phyloP scores from a whole-genome alignment of 2,797 vertebrate genomes.

The Falco concolor region DNA sequence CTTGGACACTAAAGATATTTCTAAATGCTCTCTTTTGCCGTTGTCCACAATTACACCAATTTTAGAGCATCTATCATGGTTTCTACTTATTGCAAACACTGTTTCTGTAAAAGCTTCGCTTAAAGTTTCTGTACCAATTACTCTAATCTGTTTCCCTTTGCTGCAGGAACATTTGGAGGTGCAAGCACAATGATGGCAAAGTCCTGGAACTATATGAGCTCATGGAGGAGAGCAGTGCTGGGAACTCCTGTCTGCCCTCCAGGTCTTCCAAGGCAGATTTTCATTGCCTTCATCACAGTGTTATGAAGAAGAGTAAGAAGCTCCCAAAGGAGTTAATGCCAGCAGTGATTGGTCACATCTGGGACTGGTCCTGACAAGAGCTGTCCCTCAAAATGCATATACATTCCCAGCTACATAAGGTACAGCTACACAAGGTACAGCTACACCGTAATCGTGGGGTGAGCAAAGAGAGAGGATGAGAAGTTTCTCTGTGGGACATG shows the following conservation, averaged over 20 bases:
- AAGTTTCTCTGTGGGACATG: not conserved
- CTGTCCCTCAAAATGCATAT: not conserved
- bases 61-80: not conserved
- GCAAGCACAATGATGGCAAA: not conserved
- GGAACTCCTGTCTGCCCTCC: not conserved
- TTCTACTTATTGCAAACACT: not conserved
- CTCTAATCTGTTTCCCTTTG: not conserved
- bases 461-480: not conserved
- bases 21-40: not conserved
- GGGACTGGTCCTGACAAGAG: not conserved
- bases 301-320: not conserved
- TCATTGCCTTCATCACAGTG: not conserved
- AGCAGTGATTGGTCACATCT: not conserved
- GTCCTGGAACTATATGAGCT: not conserved
- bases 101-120: not conserved
- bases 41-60: not conserved
- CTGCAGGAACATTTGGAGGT: not conserved
- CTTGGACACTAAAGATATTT: not conserved
- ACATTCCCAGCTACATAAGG: not conserved
- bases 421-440: rapidly evolving
- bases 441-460: not conserved
- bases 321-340: not conserved
- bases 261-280: not conserved
- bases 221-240: rapidly evolving
- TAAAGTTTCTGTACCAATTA: not conserved